A percentile compares a stretch with the other conserved stretches of the same genome.
Evolutionary conservation across 1,140 invertebrate genomes (phyloP).

Genomic region (Anthonomus grandis): DNA sequence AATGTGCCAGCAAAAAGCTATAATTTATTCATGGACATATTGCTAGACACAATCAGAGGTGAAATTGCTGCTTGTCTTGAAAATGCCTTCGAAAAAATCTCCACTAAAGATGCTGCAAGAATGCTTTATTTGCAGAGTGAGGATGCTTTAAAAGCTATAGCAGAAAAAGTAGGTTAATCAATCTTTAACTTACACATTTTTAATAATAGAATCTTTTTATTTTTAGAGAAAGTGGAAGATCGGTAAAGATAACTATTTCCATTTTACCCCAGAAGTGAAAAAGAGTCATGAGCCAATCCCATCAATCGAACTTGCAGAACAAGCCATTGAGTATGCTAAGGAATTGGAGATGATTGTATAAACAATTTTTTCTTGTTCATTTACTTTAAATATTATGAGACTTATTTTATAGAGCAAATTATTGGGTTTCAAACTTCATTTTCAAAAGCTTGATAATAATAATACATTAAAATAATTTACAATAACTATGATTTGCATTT

Average conservation of each 20-base stretch:
- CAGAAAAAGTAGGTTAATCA: constrained; percentile 59
- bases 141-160: constrained; percentile 76
- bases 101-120: constrained; percentile 79
- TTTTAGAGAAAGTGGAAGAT: constrained; percentile 69
- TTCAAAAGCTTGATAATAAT: too few species aligned
- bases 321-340: constrained; percentile 94
- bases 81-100: constrained; percentile 91
- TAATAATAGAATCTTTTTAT: constrained; percentile 4
- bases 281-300: constrained; percentile 83
- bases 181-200: constrained; percentile 9
- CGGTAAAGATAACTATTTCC: constrained; percentile 73
- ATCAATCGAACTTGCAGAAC: constrained; percentile 83
- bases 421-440: too few species aligned
- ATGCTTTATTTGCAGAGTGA: constrained; percentile 84
- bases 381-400: too few species aligned
- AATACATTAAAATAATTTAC: too few species aligned
- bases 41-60: constrained; percentile 91
- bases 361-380: constrained; percentile 30
- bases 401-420: too few species aligned
- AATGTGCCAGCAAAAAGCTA: constrained; percentile 96
- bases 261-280: constrained; percentile 68
- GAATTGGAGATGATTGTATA: constrained; percentile 99
- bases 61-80: constrained; percentile 97
- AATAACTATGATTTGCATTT: too few species aligned
- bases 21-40: constrained; percentile 95